Evolutionary conservation across 1,140 invertebrate genomes (phyloP), one percentile per base, ranked within the genome.

Genomic region (Drosophila kanapiae): DNA sequence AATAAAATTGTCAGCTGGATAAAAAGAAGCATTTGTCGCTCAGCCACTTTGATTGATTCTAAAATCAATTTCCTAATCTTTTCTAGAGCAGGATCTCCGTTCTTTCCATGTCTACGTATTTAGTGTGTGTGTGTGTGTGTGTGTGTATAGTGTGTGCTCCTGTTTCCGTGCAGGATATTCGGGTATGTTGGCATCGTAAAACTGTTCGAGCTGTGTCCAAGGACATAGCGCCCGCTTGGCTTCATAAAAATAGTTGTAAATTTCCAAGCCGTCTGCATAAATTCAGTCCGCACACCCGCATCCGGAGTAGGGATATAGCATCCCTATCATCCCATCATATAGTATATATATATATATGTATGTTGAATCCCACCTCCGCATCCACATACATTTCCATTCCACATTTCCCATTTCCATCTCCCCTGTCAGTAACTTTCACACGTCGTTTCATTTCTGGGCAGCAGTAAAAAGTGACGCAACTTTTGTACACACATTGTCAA

Each of bases 161-260:
- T 56, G 49, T 56, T 64, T 64, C 29, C 61, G 31, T 4, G 7
- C 27, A 69, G 68, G 63, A 70, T 58, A 71, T 51, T 72, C 53
- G 67, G 53, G 29, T 37, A 10, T 59, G 67, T 71, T 49, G 69
- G 51, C 69, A 23, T 77, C 84, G 77, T 83, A 80, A 87, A 83
- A 65, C 82, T 80, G 62, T 47, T 70, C n/a, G 37, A 69, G 57
- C 42, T 67, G 35, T 54, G 75, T 61, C 58, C 57, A 58, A 53
- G 65, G 83, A 69, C 80, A 56, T 18, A 38, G 33, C 18, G 37
- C 47, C 56, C 51, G 75, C 74, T 87, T 88, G 80, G 76, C 83
- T 88, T 88, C 71, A 88, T 87, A 87, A 87, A 87, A 87, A 88
- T 88, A 83, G 83, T 87, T 87, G 83, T 87, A 83, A 88, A 80